A percentile compares a stretch with the other conserved stretches of the same genome.
phyloP scores from a whole-genome alignment of 2,113 vertebrate genomes.

The Lepus europaeus region DNA sequence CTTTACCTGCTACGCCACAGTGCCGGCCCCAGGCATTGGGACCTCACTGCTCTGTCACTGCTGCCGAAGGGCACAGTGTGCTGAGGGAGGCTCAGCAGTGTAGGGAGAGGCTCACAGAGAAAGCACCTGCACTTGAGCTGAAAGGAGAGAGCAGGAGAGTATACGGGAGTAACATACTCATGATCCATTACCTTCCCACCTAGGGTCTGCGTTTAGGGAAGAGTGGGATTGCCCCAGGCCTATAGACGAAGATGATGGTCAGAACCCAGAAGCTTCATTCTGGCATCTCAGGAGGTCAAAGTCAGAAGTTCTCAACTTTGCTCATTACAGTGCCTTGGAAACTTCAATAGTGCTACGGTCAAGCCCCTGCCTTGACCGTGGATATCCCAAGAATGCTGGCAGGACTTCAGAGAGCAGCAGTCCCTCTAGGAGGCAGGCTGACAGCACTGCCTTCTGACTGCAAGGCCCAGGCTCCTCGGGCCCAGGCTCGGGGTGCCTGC shows the following conservation, averaged over 20 bases:
- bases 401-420: background rate
- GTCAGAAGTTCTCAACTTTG: background rate
- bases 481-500: background rate
- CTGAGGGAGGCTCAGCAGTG: background rate
- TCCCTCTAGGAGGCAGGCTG: background rate
- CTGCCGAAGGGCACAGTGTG: background rate
- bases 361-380: background rate
- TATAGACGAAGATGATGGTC: background rate
- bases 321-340: background rate
- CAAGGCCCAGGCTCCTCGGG: background rate
- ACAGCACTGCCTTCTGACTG: background rate
- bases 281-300: background rate
- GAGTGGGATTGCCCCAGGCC: background rate
- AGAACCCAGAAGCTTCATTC: slow-evolving; percentile 12
- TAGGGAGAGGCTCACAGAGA: background rate
- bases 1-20: too few relatives aligned
- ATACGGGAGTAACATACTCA: background rate
- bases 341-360: background rate
- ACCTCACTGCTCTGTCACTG: background rate
- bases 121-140: background rate
- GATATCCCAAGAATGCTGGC: background rate
- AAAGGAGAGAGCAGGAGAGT: background rate
- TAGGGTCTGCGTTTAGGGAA: background rate
- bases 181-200: background rate
- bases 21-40: background rate